Evolutionary conservation across 2,888 invertebrate species (phyloP).

Genomic region (Cremastinae sp.): DNA sequence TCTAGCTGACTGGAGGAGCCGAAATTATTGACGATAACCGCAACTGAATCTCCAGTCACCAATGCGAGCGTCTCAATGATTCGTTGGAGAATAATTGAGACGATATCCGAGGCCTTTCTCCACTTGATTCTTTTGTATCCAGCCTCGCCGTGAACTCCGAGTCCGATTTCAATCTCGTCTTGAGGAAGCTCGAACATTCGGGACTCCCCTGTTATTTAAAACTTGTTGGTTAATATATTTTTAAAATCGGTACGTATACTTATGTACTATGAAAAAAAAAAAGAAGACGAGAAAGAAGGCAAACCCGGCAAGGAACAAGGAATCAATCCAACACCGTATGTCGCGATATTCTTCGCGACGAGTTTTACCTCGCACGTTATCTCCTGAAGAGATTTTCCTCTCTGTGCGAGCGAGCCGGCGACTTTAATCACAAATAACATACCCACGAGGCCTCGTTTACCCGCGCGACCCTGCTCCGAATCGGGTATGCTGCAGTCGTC

Average conservation of each 20-base stretch:
- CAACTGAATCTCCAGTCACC: constrained; percentile 80
- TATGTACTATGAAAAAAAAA: too few relatives aligned
- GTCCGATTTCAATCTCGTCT: constrained; percentile 86
- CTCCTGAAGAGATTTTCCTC: constrained; percentile 81
- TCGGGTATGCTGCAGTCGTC: constrained; percentile 78
- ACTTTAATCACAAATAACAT: constrained; percentile 75
- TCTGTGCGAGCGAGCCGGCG: constrained; percentile 78
- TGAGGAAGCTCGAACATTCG: constrained; percentile 84
- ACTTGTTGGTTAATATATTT: constrained; percentile 1
- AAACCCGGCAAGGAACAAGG: constrained; percentile 86
- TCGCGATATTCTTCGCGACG: constrained; percentile 83
- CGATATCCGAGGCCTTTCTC: constrained; percentile 79
- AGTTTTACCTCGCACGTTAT: constrained; percentile 77
- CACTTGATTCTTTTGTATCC: constrained; percentile 81
- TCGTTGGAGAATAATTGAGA: constrained; percentile 81
- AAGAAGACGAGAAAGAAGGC: background rate
- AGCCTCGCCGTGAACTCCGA: constrained; percentile 83
- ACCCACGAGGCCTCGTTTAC: constrained; percentile 80
- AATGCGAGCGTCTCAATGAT: constrained; percentile 69
- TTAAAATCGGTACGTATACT: too few relatives aligned
- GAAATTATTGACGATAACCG: constrained; percentile 89
- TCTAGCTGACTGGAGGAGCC: constrained; percentile 89
- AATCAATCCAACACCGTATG: constrained; percentile 86
- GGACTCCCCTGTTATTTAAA: constrained; percentile 68
- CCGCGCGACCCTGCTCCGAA: constrained; percentile 77